Percentiles rank a stretch among this genome's conserved stretches.
Evolutionary conservation across 2,888 invertebrate genomes (phyloP).

Genomic region (Caenorhabditis zanzibari): DNA sequence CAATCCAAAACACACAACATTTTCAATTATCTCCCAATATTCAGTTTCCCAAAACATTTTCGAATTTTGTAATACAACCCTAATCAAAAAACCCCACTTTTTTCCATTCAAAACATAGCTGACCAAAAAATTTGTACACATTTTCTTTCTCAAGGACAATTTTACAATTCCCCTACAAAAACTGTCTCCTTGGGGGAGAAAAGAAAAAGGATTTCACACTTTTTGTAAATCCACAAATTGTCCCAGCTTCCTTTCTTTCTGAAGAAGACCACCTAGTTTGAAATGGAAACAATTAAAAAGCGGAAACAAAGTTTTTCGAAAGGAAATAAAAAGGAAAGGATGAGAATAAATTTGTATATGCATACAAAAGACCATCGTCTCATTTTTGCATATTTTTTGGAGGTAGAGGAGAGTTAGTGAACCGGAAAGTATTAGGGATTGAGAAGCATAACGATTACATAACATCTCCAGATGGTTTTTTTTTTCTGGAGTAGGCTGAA

Average conservation of each 20-base stretch:
- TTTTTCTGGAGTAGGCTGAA: background rate
- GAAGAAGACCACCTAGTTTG: conserved; percentile 23
- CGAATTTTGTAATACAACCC: background rate
- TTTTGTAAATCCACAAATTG: conserved; percentile 19
- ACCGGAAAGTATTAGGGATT: conserved; percentile 28
- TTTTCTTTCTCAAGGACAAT: conserved; percentile 10
- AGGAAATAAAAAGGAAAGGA: too few species aligned
- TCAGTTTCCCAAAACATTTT: conserved; percentile 10
- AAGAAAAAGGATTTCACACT: background rate
- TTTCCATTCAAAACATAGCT: background rate
- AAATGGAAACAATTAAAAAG: conserved; percentile 47
- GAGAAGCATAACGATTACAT: conserved; percentile 40
- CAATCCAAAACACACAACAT: too few species aligned
- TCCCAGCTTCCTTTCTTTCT: background rate
- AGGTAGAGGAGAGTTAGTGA: conserved; percentile 1
- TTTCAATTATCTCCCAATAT: too few species aligned
- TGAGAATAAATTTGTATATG: conserved; percentile 14
- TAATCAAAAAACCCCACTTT: background rate
- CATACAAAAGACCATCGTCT: conserved; percentile 2
- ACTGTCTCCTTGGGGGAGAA: conserved; percentile 2
- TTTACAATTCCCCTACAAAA: conserved; percentile 8
- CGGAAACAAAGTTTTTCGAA: conserved; percentile 29
- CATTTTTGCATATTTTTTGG: background rate
- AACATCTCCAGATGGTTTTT: conserved; percentile 30
- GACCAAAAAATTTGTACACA: conserved; percentile 14